Conservation (phyloP, 2,888 invertebrate species). For the Himalopsyche japonica region DNA sequence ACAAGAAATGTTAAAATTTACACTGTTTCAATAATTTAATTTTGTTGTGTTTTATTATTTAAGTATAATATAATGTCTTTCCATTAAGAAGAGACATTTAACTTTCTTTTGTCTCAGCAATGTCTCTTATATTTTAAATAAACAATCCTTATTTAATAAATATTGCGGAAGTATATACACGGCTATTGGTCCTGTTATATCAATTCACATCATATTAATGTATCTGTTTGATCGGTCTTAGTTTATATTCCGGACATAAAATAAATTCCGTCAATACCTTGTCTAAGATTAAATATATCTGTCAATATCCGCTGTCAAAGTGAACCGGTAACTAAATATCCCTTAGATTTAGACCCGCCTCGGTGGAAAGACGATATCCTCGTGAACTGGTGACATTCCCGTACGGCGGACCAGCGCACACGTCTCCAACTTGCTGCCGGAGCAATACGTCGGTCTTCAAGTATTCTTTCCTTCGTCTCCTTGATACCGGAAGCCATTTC, state of each 20-base stretch:
- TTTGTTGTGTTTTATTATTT: too few relatives aligned
- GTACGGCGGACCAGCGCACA: background rate
- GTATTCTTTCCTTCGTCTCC: background rate
- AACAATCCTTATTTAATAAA: too few relatives aligned
- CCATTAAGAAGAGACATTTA: too few relatives aligned
- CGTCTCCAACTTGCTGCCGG: background rate
- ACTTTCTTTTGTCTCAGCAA: too few relatives aligned
- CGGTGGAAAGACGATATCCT: slow-evolving; percentile 29
- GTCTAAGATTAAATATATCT: background rate
- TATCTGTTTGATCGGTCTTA: too few relatives aligned
- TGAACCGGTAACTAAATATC: background rate
- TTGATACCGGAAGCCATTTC: background rate
- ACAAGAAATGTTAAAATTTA: too few relatives aligned
- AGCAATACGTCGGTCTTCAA: background rate
- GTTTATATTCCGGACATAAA: background rate
- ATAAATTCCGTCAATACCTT: background rate
- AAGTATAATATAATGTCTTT: too few relatives aligned
- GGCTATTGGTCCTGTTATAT: too few relatives aligned
- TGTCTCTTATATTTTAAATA: too few relatives aligned
- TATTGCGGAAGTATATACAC: too few relatives aligned
- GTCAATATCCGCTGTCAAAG: slow-evolving; percentile 1
- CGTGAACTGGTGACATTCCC: slow-evolving; percentile 22
- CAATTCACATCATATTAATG: too few relatives aligned
- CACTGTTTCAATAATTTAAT: too few relatives aligned
- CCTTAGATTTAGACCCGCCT: slow-evolving; percentile 20